Percentiles rank a stretch among this genome's conserved stretches.
Conservation (phyloP, 2,888 invertebrate genomes). For the Nezara viridula region DNA sequence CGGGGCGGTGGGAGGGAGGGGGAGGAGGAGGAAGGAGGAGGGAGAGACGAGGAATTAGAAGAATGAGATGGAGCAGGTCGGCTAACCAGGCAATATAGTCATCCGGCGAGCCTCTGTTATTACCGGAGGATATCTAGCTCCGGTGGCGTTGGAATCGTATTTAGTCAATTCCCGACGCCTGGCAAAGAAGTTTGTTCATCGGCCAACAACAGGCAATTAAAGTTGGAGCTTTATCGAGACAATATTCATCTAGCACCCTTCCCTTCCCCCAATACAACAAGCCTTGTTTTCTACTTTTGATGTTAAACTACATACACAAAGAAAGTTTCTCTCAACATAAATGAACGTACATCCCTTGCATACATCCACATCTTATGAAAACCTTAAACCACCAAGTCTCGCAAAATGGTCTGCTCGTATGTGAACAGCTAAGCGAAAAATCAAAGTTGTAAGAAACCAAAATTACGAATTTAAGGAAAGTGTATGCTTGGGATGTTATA, state of each 20-base stretch:
- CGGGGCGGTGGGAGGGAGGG: background rate
- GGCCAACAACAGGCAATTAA: constrained; percentile 21
- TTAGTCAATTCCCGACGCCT: constrained; percentile 23
- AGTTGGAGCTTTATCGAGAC: background rate
- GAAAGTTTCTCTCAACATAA: background rate
- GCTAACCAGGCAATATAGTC: background rate
- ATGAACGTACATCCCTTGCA: background rate
- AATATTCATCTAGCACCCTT: background rate
- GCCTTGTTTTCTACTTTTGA: background rate
- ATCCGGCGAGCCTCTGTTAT: background rate
- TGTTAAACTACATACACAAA: background rate
- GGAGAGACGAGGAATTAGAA: background rate
- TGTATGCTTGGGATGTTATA: too few relatives aligned
- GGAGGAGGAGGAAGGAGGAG: background rate
- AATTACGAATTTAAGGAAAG: too few relatives aligned
- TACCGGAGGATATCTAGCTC: background rate
- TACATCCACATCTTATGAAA: background rate
- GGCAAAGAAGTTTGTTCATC: constrained; percentile 12
- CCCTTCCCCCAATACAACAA: background rate
- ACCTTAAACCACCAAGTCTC: background rate
- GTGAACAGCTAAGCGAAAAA: too few relatives aligned
- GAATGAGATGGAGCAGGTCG: constrained; percentile 10
- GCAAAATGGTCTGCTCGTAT: too few relatives aligned
- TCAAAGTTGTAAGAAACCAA: too few relatives aligned
- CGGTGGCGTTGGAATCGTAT: background rate